Evolutionary conservation across 2,113 vertebrate genomes (phyloP), one percentile per base, ranked within the genome.

Genomic region (Rhizomys pruinosus): DNA sequence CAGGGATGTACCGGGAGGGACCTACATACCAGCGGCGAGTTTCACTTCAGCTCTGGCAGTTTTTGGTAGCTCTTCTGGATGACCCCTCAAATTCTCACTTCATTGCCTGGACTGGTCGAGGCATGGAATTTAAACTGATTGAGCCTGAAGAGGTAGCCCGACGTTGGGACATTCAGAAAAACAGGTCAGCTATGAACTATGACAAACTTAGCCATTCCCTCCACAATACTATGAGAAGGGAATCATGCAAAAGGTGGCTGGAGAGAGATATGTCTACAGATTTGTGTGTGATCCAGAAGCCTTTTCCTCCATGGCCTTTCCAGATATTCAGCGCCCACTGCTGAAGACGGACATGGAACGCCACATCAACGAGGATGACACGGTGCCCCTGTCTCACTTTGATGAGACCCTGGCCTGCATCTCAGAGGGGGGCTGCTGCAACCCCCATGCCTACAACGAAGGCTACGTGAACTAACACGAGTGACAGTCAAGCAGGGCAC

Each of bases 171-270:
- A 99, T 99, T 97, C 99, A 99, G 98, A 99, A 99, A 98, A 99
- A 99, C 97, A 99, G 99, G 71, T 99, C 99, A 32, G 99, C 99
- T 68, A 99, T 99, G 99, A 99, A 99, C 97, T 99, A 99, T 85
- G 99, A 99, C 98, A 99, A 99, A 98, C 99, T 99, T 96, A 99
- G 99, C 98, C 99, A 99, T 92, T 99, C 99, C 1, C 97, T 99
- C 98, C 99, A 99, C 97, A 99, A 99, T 98, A 99, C 96, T 99
- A 99, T 84, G 99, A 99, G 98, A 99, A 99, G 95, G 99, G 99
- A 97, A 99, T 99, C 98, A 99, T 99, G 99, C 99, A 99, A 96
- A 99, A 99, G 99, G 99, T 99, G 97, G 99, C 99, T 29, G 99
- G 99, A 82, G 99, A 99, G 97, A 99, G 99, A 99, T 99, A 99